These are phyloP conservation scores for Penelope pileata DNA, from an alignment of 2,113 vertebrate species.

Conservation along the genomic window DNA sequence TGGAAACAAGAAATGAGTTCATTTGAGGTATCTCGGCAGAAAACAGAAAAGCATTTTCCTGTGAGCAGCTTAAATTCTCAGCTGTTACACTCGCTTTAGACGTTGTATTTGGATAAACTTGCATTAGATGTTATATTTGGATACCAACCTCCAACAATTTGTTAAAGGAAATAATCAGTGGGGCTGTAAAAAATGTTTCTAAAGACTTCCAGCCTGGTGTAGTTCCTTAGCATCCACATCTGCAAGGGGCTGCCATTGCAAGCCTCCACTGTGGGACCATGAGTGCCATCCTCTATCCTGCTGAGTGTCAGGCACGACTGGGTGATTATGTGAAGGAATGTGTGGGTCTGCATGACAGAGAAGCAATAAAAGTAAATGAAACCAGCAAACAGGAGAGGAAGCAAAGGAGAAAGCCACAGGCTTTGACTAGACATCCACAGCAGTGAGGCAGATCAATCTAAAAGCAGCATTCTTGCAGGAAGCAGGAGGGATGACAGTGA, in stretches of 20 bases:
- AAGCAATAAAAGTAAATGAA: neutral
- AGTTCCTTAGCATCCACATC: conserved; percentile 87
- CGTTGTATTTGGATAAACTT: neutral
- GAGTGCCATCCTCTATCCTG: conserved; percentile 84
- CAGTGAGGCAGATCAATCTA: rapidly evolving
- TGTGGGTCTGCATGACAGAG: conserved; percentile 83
- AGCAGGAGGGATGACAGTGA: rapidly evolving
- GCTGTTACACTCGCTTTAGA: neutral
- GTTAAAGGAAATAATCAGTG: conserved; percentile 90
- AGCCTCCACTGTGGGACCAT: conserved; percentile 86
- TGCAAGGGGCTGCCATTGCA: conserved; percentile 85
- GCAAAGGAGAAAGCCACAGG: neutral
- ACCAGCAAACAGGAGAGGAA: neutral
- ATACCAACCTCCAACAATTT: conserved; percentile 66
- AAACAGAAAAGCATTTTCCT: rapidly evolving
- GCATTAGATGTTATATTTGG: rapidly evolving
- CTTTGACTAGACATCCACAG: neutral
- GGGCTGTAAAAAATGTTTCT: conserved; percentile 87
- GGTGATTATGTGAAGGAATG: conserved; percentile 91
- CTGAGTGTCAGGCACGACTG: conserved; percentile 93
- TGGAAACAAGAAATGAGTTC: neutral
- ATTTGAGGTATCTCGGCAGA: rapidly evolving
- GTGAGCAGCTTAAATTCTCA: rapidly evolving
- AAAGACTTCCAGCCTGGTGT: conserved; percentile 85
- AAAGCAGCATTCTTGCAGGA: rapidly evolving